A percentile compares a stretch with the other conserved stretches of the same genome.
These are phyloP conservation scores for Caenorhabditis macrosperma DNA, from an alignment of 2,888 invertebrate species.

Conservation along the genomic window DNA sequence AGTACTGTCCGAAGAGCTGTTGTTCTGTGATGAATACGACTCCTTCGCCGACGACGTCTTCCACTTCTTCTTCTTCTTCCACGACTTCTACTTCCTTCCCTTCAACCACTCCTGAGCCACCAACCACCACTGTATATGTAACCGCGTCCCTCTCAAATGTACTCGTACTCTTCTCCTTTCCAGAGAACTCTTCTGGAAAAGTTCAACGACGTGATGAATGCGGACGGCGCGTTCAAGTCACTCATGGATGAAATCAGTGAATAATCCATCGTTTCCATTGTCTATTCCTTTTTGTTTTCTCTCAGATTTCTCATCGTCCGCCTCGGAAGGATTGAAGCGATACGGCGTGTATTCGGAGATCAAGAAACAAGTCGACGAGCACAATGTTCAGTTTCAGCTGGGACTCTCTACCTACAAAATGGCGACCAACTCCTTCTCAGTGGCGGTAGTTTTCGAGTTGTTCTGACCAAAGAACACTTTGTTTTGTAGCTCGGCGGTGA, in stretches of 20 bases:
- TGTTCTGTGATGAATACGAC: constrained; percentile 29
- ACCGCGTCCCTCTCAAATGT: neutral
- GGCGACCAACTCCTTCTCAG: constrained; percentile 55
- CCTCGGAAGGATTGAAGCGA: constrained; percentile 41
- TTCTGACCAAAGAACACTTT: neutral
- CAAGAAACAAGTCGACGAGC: constrained; percentile 52
- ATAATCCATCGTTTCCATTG: neutral
- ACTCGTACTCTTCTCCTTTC: neutral
- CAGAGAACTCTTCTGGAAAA: constrained; percentile 26
- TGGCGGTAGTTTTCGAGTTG: constrained; percentile 27
- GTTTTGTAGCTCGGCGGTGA: constrained; percentile 42
- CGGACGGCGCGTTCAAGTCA: constrained; percentile 46
- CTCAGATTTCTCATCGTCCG: constrained; percentile 32
- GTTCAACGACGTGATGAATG: constrained; percentile 44
- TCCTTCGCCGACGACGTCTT: constrained; percentile 3
- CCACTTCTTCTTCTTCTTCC: constrained; percentile 4
- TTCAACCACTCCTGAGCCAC: neutral
- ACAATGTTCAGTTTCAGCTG: constrained; percentile 48
- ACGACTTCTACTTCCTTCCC: constrained; percentile 13
- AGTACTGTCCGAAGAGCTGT: constrained; percentile 42
- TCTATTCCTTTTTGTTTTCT: neutral
- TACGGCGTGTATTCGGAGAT: constrained; percentile 45
- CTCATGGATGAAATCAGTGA: constrained; percentile 45
- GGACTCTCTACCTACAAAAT: constrained; percentile 50
- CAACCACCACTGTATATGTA: constrained; percentile 30